Evolutionary conservation across 2,888 invertebrate genomes (phyloP).

Genomic region (Dioctria rufipes): DNA sequence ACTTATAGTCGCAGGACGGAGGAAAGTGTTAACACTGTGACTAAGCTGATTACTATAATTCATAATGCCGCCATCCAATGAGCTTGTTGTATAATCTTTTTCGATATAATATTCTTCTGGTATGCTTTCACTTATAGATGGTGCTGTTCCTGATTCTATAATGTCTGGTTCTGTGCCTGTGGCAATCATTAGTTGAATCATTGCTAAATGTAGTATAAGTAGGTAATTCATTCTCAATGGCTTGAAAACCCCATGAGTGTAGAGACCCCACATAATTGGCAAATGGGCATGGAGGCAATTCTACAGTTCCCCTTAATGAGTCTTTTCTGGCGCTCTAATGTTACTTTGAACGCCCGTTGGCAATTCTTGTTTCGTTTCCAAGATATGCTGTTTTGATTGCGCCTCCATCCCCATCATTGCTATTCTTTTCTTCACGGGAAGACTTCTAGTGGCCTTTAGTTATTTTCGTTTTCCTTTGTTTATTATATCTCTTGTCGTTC

Average conservation of each 20-base stretch:
- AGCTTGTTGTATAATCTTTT: not conserved
- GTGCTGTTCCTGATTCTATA: too few relatives aligned
- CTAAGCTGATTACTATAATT: not conserved
- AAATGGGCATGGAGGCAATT: constrained; percentile 35
- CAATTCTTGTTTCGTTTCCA: constrained; percentile 18
- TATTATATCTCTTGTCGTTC: not conserved
- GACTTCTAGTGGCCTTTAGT: not conserved
- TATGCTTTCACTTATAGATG: too few relatives aligned
- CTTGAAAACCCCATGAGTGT: constrained; percentile 10
- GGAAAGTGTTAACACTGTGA: constrained; percentile 53
- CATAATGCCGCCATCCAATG: not conserved
- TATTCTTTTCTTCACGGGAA: not conserved
- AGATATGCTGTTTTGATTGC: constrained; percentile 29
- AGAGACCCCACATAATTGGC: constrained; percentile 36
- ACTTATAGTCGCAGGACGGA: constrained; percentile 51
- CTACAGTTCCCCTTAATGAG: constrained; percentile 31
- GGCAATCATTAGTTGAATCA: constrained; percentile 23
- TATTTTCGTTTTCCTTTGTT: not conserved
- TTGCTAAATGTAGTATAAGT: constrained; percentile 33
- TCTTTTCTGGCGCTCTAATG: constrained; percentile 13
- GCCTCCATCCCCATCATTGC: constrained; percentile 17
- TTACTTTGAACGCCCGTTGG: not conserved
- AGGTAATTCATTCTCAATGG: constrained; percentile 41
- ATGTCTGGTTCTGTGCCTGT: not conserved
- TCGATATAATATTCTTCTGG: not conserved